Percentiles rank a stretch among this genome's conserved stretches.
Conservation (phyloP, 2,888 invertebrate species). For the Galerucella calmariensis region DNA sequence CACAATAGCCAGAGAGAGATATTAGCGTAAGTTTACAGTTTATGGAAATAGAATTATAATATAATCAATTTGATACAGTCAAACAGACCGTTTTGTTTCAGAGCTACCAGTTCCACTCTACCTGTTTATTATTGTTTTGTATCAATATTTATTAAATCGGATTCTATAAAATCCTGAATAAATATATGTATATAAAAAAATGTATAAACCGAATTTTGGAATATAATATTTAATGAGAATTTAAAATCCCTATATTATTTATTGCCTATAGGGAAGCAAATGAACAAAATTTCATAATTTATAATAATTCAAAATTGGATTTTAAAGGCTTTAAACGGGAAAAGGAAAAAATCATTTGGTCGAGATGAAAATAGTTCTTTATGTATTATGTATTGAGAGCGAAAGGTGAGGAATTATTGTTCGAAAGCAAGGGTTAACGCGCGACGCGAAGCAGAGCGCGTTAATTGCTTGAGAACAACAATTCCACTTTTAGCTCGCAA, state of each 20-base stretch:
- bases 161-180: not conserved
- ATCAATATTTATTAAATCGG: slow-evolving; percentile 16
- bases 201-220: too few relatives aligned
- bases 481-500: too few relatives aligned
- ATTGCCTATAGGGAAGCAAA: not conserved
- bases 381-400: too few relatives aligned
- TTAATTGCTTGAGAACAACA: too few relatives aligned
- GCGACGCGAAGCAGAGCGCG: too few relatives aligned
- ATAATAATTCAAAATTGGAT: too few relatives aligned
- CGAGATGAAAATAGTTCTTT: too few relatives aligned
- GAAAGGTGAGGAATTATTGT: too few relatives aligned
- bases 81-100: slow-evolving; percentile 13
- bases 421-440: too few relatives aligned
- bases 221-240: too few relatives aligned
- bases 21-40: slow-evolving; percentile 30
- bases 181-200: not conserved
- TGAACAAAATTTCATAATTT: not conserved
- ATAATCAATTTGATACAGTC: slow-evolving; percentile 26
- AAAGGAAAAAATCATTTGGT: too few relatives aligned
- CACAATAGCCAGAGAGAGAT: slow-evolving; percentile 12
- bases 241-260: not conserved
- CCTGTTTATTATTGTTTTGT: slow-evolving; percentile 15
- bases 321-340: too few relatives aligned
- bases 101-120: not conserved
- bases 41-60: slow-evolving; percentile 25